Percentiles rank a stretch among this genome's conserved stretches.
Conservation (phyloP, 2,113 vertebrate genomes). For the Thermophis baileyi region DNA sequence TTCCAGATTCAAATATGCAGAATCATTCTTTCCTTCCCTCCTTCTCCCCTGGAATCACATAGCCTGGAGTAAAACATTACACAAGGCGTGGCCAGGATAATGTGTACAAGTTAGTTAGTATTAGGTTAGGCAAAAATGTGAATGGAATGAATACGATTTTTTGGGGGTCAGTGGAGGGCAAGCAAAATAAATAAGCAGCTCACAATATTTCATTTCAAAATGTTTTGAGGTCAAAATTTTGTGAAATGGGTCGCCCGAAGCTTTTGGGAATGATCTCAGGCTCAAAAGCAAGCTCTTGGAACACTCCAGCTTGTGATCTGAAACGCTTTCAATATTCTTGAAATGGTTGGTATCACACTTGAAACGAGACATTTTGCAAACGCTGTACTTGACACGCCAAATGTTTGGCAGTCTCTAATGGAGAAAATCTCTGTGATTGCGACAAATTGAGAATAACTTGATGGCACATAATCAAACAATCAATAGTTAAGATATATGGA, state of each 20-base stretch:
- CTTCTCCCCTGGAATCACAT: not conserved
- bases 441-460: not conserved
- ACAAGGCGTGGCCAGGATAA: not conserved
- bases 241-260: not conserved
- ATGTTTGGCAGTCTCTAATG: not conserved
- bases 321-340: not conserved
- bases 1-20: not conserved
- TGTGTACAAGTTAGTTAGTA: not conserved
- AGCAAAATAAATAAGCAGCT: not conserved
- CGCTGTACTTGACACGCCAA: not conserved
- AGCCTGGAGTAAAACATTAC: not conserved
- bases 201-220: not conserved
- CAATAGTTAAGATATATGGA: not conserved
- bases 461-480: not conserved
- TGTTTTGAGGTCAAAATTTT: not conserved
- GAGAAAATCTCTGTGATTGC: not conserved
- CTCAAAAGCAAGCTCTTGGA: not conserved
- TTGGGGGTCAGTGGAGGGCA: not conserved
- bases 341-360: not conserved
- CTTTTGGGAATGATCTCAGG: not conserved
- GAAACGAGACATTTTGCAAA: not conserved
- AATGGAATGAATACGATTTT: not conserved
- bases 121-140: not conserved
- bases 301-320: not conserved
- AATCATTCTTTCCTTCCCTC: not conserved